Base-by-base conservation (phyloP, 2,797 vertebrate genomes). In the Lepilemur ruficaudatus region DNA sequence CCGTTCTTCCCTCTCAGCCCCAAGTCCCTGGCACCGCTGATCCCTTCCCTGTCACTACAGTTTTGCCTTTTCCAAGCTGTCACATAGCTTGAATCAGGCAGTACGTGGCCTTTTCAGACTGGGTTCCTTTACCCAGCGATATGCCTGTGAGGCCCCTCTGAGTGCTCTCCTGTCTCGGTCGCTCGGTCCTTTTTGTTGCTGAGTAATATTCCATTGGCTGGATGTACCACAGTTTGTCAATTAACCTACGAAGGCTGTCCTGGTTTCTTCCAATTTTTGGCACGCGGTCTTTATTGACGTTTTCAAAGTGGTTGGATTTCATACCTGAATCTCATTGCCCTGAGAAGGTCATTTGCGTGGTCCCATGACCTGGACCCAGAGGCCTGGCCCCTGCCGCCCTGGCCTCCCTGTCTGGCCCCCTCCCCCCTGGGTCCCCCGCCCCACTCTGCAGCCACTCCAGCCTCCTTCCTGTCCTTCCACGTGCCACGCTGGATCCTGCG, bases 401-500 rank as follows among this genome's bases (percentile, higher is more conserved):
- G 13, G 1, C 32, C 0, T 0, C 30, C 38, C 28, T 1, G 4
- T 15, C 2, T 1, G 23, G 20, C 30, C 20, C 52, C 7, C 2
- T 22, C 9, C 22, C 4, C 4, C 4, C 8, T 4, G 7, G 5
- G 10, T 12, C 30, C 12, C 11, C 4, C 30, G 8, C 18, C 22
- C 46, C 4, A 1, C 43, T 30, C 41, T n/a, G 1, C 20, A 43
- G 50, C 69, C 6, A 0, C 48, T 4, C 18, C 13, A 3, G 12
- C 35, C 25, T n/a, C 43, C n/a, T 43, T 86, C 32, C 67, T 72
- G 61, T 5, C 63, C 72, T 55, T 35, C 46, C n/a, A 2, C 4
- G 0, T 0, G 20, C 20, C 14, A 1, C 0, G 0, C 2, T 11
- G 12, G 57, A 20, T 15, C 59, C 17, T 0, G 0, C 2, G 1